A percentile compares a stretch with the other conserved stretches of the same genome.
phyloP scores from a whole-genome alignment of 2,113 vertebrate genomes.

The Mus pahari region DNA sequence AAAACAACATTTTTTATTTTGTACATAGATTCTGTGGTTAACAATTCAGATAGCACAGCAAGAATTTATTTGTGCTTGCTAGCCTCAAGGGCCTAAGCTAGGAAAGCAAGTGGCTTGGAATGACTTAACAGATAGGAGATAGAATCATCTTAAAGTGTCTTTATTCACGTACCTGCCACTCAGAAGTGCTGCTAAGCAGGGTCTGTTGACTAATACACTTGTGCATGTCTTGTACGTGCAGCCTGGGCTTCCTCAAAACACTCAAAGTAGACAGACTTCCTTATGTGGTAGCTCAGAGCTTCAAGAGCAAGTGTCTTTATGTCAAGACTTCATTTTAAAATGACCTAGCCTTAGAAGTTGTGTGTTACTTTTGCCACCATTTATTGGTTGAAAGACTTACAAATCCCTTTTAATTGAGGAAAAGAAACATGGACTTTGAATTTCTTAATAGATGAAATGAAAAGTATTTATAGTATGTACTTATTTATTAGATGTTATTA shows the following conservation, averaged over 20 bases:
- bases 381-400: background rate
- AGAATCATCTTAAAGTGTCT: background rate
- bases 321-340: slow-evolving; percentile 8
- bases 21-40: background rate
- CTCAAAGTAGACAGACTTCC: background rate
- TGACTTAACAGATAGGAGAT: background rate
- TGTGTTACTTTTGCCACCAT: background rate
- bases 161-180: background rate
- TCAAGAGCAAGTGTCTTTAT: background rate
- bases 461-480: background rate
- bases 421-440: background rate
- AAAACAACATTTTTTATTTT: slow-evolving; percentile 47
- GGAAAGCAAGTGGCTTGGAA: background rate
- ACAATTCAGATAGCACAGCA: background rate
- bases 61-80: slow-evolving; percentile 1
- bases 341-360: background rate
- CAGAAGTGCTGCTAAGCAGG: background rate
- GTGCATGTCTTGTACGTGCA: background rate
- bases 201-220: background rate
- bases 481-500: background rate
- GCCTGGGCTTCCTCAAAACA: background rate
- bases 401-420: background rate
- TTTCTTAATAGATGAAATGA: background rate
- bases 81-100: background rate
- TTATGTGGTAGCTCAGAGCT: background rate